These are phyloP conservation scores for Corticium candelabrum DNA, from an alignment of 37 sponge, comb jelly and placozoan species.

Conservation along the genomic window DNA sequence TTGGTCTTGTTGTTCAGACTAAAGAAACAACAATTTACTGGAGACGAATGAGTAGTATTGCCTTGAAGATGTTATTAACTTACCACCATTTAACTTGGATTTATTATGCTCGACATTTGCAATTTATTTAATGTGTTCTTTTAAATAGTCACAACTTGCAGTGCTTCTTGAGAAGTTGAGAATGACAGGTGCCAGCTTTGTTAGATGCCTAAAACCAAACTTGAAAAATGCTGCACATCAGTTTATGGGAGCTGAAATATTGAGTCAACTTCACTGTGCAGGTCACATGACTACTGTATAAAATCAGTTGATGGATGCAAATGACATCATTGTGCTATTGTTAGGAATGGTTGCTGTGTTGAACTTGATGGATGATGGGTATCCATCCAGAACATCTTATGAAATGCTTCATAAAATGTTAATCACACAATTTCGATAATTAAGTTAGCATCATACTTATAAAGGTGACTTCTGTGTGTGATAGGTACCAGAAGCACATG, in stretches of 20 bases:
- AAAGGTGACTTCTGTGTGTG: no score
- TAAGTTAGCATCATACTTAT: no score
- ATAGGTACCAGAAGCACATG: no score
- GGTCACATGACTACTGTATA: constrained; percentile 24
- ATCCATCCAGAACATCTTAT: constrained; percentile 78
- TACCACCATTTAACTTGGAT: no score
- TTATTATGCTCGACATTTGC: no score
- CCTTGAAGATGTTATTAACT: no score
- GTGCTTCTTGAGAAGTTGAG: constrained; percentile 65
- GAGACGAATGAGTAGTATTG: no score
- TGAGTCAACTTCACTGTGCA: constrained; percentile 84
- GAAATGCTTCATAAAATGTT: constrained; percentile 74
- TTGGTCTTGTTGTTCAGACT: no score
- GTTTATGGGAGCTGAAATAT: constrained; percentile 70
- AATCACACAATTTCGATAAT: no score
- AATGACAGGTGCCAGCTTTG: constrained; percentile 58
- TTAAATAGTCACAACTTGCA: constrained; percentile 57
- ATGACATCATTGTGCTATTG: background rate
- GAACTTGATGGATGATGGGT: constrained; percentile 95
- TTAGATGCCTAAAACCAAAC: constrained; percentile 95
- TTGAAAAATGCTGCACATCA: constrained; percentile 52
- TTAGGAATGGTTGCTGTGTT: constrained; percentile 89
- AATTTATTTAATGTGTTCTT: no score
- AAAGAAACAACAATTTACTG: no score
- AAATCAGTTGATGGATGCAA: background rate